Base-by-base conservation (phyloP, 2,888 invertebrate species). In the Thyatira batis region DNA sequence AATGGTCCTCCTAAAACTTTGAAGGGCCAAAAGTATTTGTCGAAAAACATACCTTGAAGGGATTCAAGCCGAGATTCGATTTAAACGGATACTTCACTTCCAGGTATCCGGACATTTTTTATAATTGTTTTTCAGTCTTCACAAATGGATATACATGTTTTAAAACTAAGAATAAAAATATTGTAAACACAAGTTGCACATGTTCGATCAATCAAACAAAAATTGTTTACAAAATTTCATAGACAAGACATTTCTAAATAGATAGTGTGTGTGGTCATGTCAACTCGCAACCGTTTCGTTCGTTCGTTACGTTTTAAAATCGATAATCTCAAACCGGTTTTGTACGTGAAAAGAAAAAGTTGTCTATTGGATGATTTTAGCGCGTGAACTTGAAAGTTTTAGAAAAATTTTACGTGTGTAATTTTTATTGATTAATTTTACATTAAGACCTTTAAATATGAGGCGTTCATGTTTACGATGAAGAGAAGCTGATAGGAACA, bases 11-110 rank as follows among this genome's bases (percentile, higher is more conserved):
- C 23, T 23, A 3, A 23, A 45, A 51, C 49, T 46, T 23, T 43
- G n/a, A 8, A 33, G 52, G 61, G 45, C 57, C 27, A 49, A 68
- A 51, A 58, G 46, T 55, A 39, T 4, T 11, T 23, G 5, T 13
- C 13, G 8, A 8, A 17, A 64, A 55, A 81, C 85, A 81, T 82
- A 94, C 94, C 92, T 94, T 94, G 91, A 94, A 94, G 49, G 94
- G 93, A 73, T 94, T 93, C 69, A 94, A 87, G 51, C 93, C 94
- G 68, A 94, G 85, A 72, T 93, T 92, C 25, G 93, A 92, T 78
- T 92, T 93, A 50, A 93, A 92, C 28, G 94, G 94, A 76, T 94
- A 93, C 85, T 94, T 94, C 64, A 94, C 93, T 69, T 94, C 94
- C 62, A 94, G 84, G 82, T 93, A 94, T 60, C 94, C 94, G 53